Conservation (phyloP, 2,888 invertebrate genomes). For the Polydrusus tereticollis region DNA sequence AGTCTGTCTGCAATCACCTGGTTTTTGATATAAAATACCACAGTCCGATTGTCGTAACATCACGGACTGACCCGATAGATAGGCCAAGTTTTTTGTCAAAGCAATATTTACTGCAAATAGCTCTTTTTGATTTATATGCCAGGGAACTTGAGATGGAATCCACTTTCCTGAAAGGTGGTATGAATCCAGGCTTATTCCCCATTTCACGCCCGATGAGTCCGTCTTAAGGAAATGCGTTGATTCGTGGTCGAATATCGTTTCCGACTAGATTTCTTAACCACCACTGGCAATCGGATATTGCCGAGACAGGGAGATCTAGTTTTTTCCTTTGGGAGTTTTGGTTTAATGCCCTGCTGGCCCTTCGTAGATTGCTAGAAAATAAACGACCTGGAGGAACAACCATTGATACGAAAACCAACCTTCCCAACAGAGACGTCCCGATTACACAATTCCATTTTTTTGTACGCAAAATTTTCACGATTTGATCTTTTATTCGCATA, state of each 20-base stretch:
- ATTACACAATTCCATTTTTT: too few species aligned
- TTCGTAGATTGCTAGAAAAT: constrained; percentile 6
- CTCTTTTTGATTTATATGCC: constrained; percentile 46
- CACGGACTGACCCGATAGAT: constrained; percentile 9
- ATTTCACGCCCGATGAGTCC: constrained; percentile 27
- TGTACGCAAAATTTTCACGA: too few species aligned
- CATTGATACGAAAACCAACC: background rate
- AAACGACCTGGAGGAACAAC: constrained; percentile 25
- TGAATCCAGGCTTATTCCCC: constrained; percentile 5
- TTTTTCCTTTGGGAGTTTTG: constrained; percentile 10
- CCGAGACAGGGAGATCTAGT: background rate
- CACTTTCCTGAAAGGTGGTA: constrained; percentile 18
- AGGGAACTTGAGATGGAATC: constrained; percentile 24
- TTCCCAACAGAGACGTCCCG: too few species aligned
- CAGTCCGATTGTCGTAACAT: constrained; percentile 20
- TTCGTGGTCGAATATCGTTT: constrained; percentile 13
- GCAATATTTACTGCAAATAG: constrained; percentile 32
- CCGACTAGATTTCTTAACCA: background rate
- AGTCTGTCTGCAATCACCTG: constrained; percentile 48
- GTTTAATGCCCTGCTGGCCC: constrained; percentile 1
- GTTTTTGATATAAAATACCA: constrained; percentile 9
- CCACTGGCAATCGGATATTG: constrained; percentile 14
- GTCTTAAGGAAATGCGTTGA: constrained; percentile 21
- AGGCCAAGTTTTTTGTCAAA: background rate
- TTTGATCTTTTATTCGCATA: too few species aligned